phyloP scores from a whole-genome alignment of 2,113 vertebrate species.

The Hemichromis elongatus region DNA sequence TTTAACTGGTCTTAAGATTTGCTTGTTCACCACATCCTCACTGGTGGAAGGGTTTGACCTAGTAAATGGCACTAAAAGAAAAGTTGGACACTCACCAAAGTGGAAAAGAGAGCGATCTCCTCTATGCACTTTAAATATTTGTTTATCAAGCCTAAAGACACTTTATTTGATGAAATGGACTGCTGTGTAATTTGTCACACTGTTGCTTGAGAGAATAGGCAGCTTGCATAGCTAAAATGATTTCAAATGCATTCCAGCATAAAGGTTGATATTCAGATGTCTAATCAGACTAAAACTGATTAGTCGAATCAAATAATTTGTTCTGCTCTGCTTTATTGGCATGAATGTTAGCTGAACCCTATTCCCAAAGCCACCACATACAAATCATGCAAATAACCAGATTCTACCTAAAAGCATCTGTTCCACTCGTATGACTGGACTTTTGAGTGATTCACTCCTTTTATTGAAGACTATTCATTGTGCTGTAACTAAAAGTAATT shows the following conservation, averaged over 20 bases:
- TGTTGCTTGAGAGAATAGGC: background rate
- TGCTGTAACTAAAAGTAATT: constrained; percentile 25
- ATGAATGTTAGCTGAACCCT: constrained; percentile 46
- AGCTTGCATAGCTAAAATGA: background rate
- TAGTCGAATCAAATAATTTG: background rate
- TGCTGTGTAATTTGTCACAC: background rate
- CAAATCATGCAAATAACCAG: constrained; percentile 35
- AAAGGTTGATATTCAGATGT: background rate
- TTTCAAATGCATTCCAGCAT: background rate
- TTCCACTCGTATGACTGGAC: background rate
- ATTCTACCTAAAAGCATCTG: constrained; percentile 22
- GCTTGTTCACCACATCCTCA: background rate
- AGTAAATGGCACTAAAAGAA: background rate
- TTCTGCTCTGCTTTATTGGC: constrained; percentile 26
- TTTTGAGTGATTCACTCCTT: background rate
- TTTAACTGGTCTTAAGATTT: background rate
- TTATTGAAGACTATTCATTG: constrained; percentile 34
- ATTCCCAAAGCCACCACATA: constrained; percentile 17
- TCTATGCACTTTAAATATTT: background rate
- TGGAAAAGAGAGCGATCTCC: background rate
- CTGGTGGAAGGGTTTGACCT: background rate
- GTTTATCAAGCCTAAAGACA: background rate
- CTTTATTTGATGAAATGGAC: background rate
- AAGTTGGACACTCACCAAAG: background rate
- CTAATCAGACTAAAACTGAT: background rate